A percentile compares a stretch with the other conserved stretches of the same genome.
phyloP scores from a whole-genome alignment of 2,888 invertebrate species.

The Rotaria macrura region DNA sequence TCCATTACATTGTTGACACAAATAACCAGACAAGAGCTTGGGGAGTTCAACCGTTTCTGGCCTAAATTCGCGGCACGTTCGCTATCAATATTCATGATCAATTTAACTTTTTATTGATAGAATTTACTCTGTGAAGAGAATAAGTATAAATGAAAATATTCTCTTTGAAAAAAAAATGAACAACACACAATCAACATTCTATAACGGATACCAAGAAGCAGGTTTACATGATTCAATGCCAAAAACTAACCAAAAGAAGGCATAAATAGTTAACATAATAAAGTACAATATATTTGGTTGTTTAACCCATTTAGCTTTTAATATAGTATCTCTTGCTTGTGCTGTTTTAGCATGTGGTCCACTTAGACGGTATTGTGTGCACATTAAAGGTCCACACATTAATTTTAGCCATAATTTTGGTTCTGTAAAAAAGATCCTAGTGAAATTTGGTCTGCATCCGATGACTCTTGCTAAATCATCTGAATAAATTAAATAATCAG shows the following conservation, averaged over 20 bases:
- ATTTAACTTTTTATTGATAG: too few species aligned
- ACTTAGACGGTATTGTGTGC: not conserved
- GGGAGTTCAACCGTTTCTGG: too few species aligned
- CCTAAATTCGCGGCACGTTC: too few species aligned
- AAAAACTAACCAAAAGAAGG: not conserved
- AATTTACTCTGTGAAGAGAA: too few species aligned
- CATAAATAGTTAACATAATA: not conserved
- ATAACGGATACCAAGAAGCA: not conserved
- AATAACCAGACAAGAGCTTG: too few species aligned
- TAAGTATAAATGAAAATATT: too few species aligned
- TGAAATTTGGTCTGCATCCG: not conserved
- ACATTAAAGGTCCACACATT: slow-evolving; percentile 4
- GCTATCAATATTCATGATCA: too few species aligned
- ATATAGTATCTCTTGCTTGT: not conserved
- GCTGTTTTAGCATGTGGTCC: not conserved
- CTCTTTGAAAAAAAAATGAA: too few species aligned
- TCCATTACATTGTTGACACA: too few species aligned
- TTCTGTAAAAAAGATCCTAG: not conserved
- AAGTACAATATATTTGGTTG: not conserved
- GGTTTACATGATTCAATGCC: slow-evolving; percentile 12
- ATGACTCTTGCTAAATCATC: not conserved
- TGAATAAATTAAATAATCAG: not conserved
- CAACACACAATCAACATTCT: not conserved
- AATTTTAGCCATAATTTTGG: slow-evolving; percentile 2
- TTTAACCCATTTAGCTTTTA: slow-evolving; percentile 15